Evolutionary conservation across 2,113 vertebrate genomes (phyloP), one percentile per base, ranked within the genome.

Genomic region (Baryphthengus martii): DNA sequence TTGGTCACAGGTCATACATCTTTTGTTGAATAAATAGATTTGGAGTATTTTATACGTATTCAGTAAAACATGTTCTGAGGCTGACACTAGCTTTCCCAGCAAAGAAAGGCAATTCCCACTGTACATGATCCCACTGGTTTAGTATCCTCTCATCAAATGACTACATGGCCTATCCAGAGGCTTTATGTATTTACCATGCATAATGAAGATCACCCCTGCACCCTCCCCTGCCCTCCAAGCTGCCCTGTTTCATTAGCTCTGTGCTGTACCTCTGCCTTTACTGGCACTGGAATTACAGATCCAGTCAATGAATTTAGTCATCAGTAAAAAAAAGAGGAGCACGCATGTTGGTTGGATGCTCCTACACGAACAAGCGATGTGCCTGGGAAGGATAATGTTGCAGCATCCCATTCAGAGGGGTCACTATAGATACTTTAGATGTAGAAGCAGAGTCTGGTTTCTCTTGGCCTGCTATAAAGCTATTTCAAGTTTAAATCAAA

Each of bases 321-420:
- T 50, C 40, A 33, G 14, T 16, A 28, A 23, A 52, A 59, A 61
- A 73, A n/a, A 26, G 2, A n/a, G 18, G 61, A 83, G 29, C 37
- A 16, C 0, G 1, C 4, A 8, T 12, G 17, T n/a, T 63, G 70
- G 28, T 15, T 23, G 45, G 45, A 56, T 7, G 4, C 26, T 73
- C 49, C 44, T 55, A 40, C 55, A 40, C 0, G 23, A 74, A 29
- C 7, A 44, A 65, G 35, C 12, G 31, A 58, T 71, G 35, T 26
- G 39, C 24, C 25, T 44, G 33, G 56, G 33, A 52, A 55, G 4
- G 40, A 66, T 24, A 42, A 37, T 14, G 53, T 26, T 42, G 20
- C n/a, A 68, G 47, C 19, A 20, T 28, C 47, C n/a, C 20, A 7
- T 16, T 52, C 33, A 28, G 39, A 65, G 21, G 24, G 49, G 17